phyloP scores from a whole-genome alignment of 2,888 invertebrate species.

The Apotomis turbidana region DNA sequence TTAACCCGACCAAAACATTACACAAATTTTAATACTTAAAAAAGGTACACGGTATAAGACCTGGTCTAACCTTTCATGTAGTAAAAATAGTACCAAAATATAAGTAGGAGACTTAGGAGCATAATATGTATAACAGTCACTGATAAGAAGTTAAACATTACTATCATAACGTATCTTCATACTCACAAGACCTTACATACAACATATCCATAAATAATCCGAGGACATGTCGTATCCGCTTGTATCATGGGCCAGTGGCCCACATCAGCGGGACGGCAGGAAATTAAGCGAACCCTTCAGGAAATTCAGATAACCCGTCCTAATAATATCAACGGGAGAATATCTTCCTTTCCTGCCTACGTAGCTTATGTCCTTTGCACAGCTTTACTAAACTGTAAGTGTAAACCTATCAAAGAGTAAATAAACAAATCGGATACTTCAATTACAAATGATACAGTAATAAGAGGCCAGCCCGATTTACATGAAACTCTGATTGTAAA shows the following conservation, averaged over 20 bases:
- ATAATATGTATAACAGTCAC: no score
- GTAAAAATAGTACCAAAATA: no score
- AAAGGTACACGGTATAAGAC: no score
- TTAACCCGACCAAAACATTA: no score
- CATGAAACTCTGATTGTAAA: no score
- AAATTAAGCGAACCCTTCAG: constrained; percentile 60
- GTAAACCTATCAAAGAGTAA: constrained; percentile 1
- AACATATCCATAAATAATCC: constrained; percentile 1
- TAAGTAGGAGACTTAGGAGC: no score
- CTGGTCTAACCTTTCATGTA: no score
- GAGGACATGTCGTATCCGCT: constrained; percentile 5
- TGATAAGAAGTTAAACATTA: no score
- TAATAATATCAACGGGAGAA: constrained; percentile 34
- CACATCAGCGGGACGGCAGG: constrained; percentile 45
- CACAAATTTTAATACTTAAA: no score
- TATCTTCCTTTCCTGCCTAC: constrained; percentile 13
- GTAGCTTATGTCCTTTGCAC: background rate
- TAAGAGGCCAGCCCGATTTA: no score
- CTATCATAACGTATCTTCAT: no score
- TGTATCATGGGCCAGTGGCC: constrained; percentile 22
- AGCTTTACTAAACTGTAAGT: background rate
- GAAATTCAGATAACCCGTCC: constrained; percentile 43
- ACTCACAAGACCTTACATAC: no score
- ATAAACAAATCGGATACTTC: background rate
- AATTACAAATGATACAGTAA: background rate